Percentiles rank a stretch among this genome's conserved stretches.
These are phyloP conservation scores for Temnothorax unifasciatus DNA, from an alignment of 2,888 invertebrate species.

Conservation along the genomic window DNA sequence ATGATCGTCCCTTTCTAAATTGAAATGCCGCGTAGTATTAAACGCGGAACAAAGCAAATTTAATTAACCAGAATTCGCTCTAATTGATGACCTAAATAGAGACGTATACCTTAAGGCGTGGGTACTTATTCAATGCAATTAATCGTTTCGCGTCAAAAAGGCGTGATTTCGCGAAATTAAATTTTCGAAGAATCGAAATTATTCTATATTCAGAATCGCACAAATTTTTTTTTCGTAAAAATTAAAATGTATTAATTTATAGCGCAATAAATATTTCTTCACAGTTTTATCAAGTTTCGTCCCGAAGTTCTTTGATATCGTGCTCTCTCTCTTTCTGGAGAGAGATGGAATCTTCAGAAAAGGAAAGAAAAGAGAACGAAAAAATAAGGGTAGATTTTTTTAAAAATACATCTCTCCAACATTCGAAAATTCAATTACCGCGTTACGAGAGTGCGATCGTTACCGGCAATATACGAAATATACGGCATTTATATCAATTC, in stretches of 20 bases:
- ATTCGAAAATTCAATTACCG: neutral
- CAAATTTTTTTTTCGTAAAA: neutral
- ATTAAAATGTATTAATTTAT: slow-evolving; percentile 18
- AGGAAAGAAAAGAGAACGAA: neutral
- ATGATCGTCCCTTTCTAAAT: slow-evolving; percentile 30
- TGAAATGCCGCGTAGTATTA: slow-evolving; percentile 30
- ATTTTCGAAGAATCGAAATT: neutral
- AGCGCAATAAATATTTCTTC: neutral
- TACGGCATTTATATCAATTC: slow-evolving; percentile 24
- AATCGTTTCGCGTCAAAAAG: neutral
- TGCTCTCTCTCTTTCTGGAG: neutral
- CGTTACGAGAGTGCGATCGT: neutral
- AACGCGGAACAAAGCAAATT: slow-evolving; percentile 47
- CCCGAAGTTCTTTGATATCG: neutral
- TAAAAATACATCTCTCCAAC: neutral
- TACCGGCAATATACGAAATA: neutral
- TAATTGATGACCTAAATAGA: slow-evolving; percentile 42
- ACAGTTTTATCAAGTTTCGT: neutral
- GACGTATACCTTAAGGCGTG: neutral
- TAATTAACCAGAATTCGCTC: slow-evolving; percentile 42
- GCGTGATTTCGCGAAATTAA: neutral
- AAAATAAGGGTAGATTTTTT: neutral
- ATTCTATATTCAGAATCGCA: neutral
- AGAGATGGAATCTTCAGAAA: neutral
- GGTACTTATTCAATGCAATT: slow-evolving; percentile 4